phyloP scores from a whole-genome alignment of 2,888 invertebrate species.

The Eupithecia pulchellata region DNA sequence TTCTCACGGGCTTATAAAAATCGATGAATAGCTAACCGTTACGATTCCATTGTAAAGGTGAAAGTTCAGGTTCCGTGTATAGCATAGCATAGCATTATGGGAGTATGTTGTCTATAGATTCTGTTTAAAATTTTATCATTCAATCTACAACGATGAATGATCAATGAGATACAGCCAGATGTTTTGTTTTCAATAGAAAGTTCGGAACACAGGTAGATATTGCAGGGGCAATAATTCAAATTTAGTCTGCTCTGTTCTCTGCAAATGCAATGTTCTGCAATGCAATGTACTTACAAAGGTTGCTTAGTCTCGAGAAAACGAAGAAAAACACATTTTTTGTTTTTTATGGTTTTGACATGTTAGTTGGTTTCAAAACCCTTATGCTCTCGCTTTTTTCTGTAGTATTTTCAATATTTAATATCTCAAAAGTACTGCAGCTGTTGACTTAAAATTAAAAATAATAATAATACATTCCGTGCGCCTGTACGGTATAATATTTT shows the following conservation, averaged over 20 bases:
- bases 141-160: conserved; percentile 29
- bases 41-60: conserved; percentile 69
- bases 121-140: conserved; percentile 36
- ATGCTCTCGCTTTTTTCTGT: no score
- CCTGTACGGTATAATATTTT: no score
- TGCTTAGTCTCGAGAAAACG: background rate
- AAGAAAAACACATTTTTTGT: background rate
- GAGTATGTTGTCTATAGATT: conserved; percentile 26
- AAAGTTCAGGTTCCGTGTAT: conserved; percentile 67
- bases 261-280: background rate
- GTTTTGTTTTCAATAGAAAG: conserved; percentile 27
- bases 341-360: no score
- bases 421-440: no score
- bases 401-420: no score
- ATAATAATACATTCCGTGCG: no score
- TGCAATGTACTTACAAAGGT: background rate
- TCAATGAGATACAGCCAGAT: conserved; percentile 12
- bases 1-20: conserved; percentile 62
- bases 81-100: conserved; percentile 38
- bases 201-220: background rate
- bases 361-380: no score
- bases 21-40: conserved; percentile 56
- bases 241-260: background rate
- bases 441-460: no score
- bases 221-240: background rate